Evolutionary conservation across 2,888 invertebrate genomes (phyloP).

Genomic region (Pammene fasciana): DNA sequence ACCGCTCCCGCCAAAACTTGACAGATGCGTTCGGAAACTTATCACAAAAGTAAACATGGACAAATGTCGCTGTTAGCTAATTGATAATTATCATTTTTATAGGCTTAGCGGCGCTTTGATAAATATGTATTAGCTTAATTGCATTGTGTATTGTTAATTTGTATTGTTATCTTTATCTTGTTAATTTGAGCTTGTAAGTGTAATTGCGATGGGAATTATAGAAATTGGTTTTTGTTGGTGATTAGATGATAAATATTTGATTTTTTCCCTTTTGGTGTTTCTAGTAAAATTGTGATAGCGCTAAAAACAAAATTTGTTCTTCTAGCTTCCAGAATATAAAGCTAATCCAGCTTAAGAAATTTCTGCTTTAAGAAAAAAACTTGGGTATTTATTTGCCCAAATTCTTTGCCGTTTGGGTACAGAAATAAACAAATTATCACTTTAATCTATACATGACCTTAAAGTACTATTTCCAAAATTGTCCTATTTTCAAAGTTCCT

Average conservation of each 20-base stretch:
- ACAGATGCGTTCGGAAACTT: slow-evolving; percentile 66
- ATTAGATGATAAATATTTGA: neutral
- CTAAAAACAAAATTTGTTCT: too few relatives aligned
- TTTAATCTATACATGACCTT: too few relatives aligned
- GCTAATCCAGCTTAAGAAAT: too few relatives aligned
- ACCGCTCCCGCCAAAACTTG: slow-evolving; percentile 49
- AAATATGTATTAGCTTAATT: slow-evolving; percentile 54
- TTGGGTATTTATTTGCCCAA: too few relatives aligned
- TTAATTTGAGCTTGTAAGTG: slow-evolving; percentile 21
- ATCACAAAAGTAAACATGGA: slow-evolving; percentile 66
- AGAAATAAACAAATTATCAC: too few relatives aligned
- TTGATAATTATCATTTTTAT: slow-evolving; percentile 81
- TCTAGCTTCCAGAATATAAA: too few relatives aligned
- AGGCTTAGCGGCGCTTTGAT: slow-evolving; percentile 61
- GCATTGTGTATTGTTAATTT: slow-evolving; percentile 42
- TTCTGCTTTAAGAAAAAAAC: too few relatives aligned
- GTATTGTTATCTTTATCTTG: slow-evolving; percentile 30
- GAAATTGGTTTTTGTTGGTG: slow-evolving; percentile 1
- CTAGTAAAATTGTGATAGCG: too few relatives aligned
- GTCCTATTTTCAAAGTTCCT: too few relatives aligned
- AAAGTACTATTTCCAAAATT: too few relatives aligned
- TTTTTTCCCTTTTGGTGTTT: neutral
- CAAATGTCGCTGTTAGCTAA: slow-evolving; percentile 77
- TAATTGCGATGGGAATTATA: slow-evolving; percentile 11
- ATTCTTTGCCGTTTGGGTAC: too few relatives aligned